Evolutionary conservation across 2,888 invertebrate genomes (phyloP), one percentile per base, ranked within the genome.

Genomic region (Megalurothrips usitatus): DNA sequence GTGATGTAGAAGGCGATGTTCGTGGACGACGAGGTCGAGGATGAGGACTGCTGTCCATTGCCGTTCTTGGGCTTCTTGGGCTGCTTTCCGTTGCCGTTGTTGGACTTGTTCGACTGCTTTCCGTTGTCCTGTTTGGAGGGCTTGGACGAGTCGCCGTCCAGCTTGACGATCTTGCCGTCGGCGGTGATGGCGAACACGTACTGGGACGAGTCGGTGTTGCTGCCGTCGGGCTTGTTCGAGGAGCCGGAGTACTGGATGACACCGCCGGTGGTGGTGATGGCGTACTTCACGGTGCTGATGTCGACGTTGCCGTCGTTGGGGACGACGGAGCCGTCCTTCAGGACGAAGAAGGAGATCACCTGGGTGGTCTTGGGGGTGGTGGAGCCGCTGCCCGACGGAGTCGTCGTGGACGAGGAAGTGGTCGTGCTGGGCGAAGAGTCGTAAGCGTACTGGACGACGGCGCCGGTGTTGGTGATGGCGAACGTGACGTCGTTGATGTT

Each of bases 381-480:
- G 49, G 10, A 9, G 10, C 12, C 12, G 49, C 49, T 49, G 49
- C 49, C 49, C 49, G 9, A 11, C 10, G 14, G 14, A 17, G 11
- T 1, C 14, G 52, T n/a, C n/a, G n/a, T n/a, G n/a, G n/a, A 14
- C 3, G 52, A 14, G 14, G 52, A 14, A 17, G 14, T 52, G 52
- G 14, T 49, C 10, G 49, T 49, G 49, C n/a, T n/a, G n/a, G n/a
- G 68, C 8, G n/a, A n/a, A n/a, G n/a, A n/a, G n/a, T n/a, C n/a
- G n/a, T n/a, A n/a, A n/a, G n/a, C 23, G 68, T 23, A 68, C 4
- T n/a, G 0, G 68, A 68, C 68, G 6, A 68, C 68, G n/a, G 19
- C 19, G 23, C 68, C 68, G 68, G 68, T 68, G n/a, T 68, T 68
- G 68, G 68, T 68, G 68, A 68, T 68, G 68, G n/a, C 68, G 68